phyloP scores from a whole-genome alignment of 1,140 invertebrate genomes.

The Bombyx mandarina region DNA sequence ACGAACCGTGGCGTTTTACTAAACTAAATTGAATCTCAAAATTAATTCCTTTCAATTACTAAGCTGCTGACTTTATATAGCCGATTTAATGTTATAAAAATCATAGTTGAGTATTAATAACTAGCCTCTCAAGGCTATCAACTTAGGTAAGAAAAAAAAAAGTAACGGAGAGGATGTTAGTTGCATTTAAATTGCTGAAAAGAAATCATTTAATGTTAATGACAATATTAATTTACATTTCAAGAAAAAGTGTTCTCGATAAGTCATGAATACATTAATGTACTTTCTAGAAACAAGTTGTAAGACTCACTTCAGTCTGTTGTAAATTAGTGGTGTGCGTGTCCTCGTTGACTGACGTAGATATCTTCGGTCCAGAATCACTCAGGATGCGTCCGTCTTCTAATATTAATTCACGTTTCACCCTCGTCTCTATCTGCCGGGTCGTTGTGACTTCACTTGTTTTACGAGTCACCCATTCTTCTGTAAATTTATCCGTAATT shows the following conservation, averaged over 20 bases:
- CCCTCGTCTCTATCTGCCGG: conserved; percentile 89
- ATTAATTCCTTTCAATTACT: too few relatives aligned
- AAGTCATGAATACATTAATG: background rate
- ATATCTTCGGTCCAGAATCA: conserved; percentile 90
- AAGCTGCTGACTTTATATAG: too few relatives aligned
- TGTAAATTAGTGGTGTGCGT: conserved; percentile 89
- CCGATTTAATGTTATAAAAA: too few relatives aligned
- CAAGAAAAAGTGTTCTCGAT: background rate
- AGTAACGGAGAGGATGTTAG: too few relatives aligned
- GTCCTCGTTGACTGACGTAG: conserved; percentile 89
- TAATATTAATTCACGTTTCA: conserved; percentile 88
- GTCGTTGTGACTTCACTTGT: conserved; percentile 90
- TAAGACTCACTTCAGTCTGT: conserved; percentile 80
- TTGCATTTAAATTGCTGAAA: too few relatives aligned
- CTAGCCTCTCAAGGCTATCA: too few relatives aligned
- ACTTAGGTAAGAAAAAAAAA: too few relatives aligned
- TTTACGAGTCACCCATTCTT: conserved; percentile 92
- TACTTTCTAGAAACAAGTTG: background rate
- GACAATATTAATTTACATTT: too few relatives aligned
- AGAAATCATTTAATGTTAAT: background rate
- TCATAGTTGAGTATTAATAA: too few relatives aligned
- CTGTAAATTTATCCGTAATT: conserved; percentile 63
- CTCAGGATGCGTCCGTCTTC: conserved; percentile 92
- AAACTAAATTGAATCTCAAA: too few relatives aligned
- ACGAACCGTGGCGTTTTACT: too few relatives aligned